A percentile compares a stretch with the other conserved stretches of the same genome.
phyloP scores from a whole-genome alignment of 2,888 invertebrate species.

The Cosmia trapezina region DNA sequence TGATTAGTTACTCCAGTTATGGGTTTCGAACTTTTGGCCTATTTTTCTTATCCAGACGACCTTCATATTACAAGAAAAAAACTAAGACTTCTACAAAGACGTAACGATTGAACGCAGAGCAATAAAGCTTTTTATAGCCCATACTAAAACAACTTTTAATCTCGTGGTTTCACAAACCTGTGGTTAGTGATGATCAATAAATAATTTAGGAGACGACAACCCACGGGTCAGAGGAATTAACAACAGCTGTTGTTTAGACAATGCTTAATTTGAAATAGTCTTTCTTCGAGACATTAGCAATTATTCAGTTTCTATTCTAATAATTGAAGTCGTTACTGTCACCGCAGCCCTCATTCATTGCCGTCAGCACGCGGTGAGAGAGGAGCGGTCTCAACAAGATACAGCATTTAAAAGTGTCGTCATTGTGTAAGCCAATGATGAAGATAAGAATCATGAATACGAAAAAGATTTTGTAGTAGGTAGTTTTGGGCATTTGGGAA shows the following conservation, averaged over 20 bases:
- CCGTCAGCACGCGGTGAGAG: no score
- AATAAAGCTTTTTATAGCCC: slow-evolving; percentile 49
- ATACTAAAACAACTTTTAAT: slow-evolving; percentile 45
- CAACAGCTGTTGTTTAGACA: slow-evolving; percentile 48
- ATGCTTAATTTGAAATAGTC: background rate
- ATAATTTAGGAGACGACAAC: slow-evolving; percentile 46
- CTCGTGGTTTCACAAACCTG: slow-evolving; percentile 35
- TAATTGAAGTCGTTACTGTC: background rate
- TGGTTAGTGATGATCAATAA: slow-evolving; percentile 49
- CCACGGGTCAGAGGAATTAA: slow-evolving; percentile 37
- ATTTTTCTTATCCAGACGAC: background rate
- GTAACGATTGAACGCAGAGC: slow-evolving; percentile 25
- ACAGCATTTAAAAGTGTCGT: background rate
- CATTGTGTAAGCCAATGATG: background rate
- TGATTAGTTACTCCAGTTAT: background rate
- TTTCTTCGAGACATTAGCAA: background rate
- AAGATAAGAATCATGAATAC: background rate
- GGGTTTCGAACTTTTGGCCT: background rate
- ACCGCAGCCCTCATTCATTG: no score
- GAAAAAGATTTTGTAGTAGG: background rate
- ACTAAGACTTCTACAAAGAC: slow-evolving; percentile 6
- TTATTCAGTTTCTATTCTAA: background rate
- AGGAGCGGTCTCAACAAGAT: background rate
- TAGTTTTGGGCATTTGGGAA: no score
- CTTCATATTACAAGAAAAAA: background rate